Conservation (phyloP, 2,113 vertebrate genomes). For the Chionodraco myersi region DNA sequence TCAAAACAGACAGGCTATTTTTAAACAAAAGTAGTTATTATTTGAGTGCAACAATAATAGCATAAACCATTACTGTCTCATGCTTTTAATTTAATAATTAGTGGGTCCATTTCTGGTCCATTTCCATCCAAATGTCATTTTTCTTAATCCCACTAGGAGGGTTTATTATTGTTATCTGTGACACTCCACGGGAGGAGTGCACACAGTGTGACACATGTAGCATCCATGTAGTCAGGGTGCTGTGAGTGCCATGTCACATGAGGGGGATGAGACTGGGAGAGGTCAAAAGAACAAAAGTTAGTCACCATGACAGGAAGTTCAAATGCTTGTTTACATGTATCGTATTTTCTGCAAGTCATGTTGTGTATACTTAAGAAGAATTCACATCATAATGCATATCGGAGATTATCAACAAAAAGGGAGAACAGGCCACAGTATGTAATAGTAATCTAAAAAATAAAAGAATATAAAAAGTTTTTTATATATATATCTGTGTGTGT, state of each 20-base stretch:
- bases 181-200: neutral
- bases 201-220: conserved; percentile 18
- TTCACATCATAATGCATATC: neutral
- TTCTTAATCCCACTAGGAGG: neutral
- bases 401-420: too few relatives aligned
- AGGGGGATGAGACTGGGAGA: conserved; percentile 38
- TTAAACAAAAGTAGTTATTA: conserved; percentile 48
- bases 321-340: conserved; percentile 1
- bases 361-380: too few relatives aligned
- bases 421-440: too few relatives aligned
- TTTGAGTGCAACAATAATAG: conserved; percentile 30
- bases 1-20: conserved; percentile 41
- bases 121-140: conserved; percentile 8
- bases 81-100: neutral
- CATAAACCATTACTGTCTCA: neutral
- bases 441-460: too few relatives aligned
- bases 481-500: neutral
- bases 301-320: conserved; percentile 11
- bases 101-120: neutral
- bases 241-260: neutral
- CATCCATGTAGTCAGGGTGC: neutral
- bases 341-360: too few relatives aligned
- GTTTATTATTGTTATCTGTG: neutral
- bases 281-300: neutral
- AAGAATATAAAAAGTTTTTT: too few relatives aligned